Evolutionary conservation across 2,888 invertebrate species (phyloP), one percentile per base, ranked within the genome.

Genomic region (Plusia festucae): DNA sequence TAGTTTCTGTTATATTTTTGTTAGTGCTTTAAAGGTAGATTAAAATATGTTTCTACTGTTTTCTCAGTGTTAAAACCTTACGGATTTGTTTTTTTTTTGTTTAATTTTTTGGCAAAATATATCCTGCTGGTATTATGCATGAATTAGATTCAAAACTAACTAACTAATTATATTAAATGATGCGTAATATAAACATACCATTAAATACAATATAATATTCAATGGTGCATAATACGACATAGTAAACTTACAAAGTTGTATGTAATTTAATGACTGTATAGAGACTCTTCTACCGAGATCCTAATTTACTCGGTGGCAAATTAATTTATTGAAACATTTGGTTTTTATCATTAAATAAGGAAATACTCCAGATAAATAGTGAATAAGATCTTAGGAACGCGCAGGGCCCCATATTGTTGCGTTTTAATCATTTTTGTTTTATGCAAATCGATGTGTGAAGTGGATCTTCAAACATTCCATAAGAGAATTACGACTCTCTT

Each of bases 361-460:
- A 67, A 78, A 80, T 81, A 78, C 83, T 85, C 68, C 83, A 83
- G 72, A 88, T 84, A 81, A 83, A 83, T 87, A 86, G 84, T 84
- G 85, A 85, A 78, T 87, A 87, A 85, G 82, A 81, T 86, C 78
- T 76, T 80, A 76, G 78, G 85, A 90, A 86, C 85, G 86, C 85
- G 72, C 84, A 83, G 78, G 79, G 81, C 83, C 85, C 79, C 78
- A 85, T 86, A 86, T 85, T 85, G 85, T 88, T 87, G 89, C 85
- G 83, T 89, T 90, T 90, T 85, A 90, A 85, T 86, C 80, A 88
- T 89, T 90, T 90, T 90, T 87, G 85, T 90, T 90, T 89, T 88
- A 90, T 90, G 88, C 88, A 90, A 90, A 89, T 88, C 85, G 84
- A 84, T 83, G 84, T 87, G 85, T 86, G 85, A 87, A 88, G 87